These are phyloP conservation scores for Drosophila austrosaltans DNA, from an alignment of 2,888 invertebrate species.

Conservation along the genomic window DNA sequence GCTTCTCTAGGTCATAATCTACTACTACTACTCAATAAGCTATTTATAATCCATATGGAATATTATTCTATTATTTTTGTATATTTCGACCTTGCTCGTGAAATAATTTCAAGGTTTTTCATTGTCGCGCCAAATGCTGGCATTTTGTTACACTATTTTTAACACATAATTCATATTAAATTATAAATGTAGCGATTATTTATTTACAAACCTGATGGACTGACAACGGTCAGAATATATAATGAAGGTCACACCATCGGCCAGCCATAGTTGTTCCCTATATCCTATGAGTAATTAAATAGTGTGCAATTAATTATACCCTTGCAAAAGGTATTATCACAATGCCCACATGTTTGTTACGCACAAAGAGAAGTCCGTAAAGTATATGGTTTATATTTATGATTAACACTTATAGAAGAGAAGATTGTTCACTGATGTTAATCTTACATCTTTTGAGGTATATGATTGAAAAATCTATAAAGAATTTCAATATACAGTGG, in stretches of 20 bases:
- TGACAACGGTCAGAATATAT: background rate
- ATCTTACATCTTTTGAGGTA: no score
- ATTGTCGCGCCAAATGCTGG: slow-evolving; percentile 22
- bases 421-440: no score
- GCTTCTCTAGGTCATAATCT: background rate
- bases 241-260: background rate
- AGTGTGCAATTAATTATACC: background rate
- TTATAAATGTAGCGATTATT: slow-evolving; percentile 43
- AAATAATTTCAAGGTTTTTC: slow-evolving; percentile 33
- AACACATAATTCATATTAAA: slow-evolving; percentile 42
- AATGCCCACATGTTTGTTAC: no score
- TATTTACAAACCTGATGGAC: slow-evolving; percentile 23
- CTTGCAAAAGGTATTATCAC: no score
- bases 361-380: no score
- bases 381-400: no score
- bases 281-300: background rate
- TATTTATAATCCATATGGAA: slow-evolving; percentile 2
- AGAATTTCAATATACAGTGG: no score
- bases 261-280: background rate
- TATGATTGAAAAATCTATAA: no score
- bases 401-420: no score
- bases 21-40: background rate
- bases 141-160: slow-evolving; percentile 35
- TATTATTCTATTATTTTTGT: slow-evolving; percentile 31
- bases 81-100: slow-evolving; percentile 21